Evolutionary conservation across 2,113 vertebrate species (phyloP).

Genomic region (Sula dactylatra): DNA sequence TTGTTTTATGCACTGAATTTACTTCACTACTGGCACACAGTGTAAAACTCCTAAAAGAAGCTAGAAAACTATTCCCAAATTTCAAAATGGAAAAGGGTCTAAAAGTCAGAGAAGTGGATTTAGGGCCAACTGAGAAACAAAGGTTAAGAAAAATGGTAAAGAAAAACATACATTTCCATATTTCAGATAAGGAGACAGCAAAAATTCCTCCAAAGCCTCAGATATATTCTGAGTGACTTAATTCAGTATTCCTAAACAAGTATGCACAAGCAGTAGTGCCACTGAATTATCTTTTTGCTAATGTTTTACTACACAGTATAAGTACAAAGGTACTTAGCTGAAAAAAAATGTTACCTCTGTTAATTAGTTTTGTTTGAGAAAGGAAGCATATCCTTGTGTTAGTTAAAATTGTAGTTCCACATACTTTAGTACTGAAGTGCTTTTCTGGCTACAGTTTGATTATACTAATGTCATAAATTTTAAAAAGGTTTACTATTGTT

Average conservation of each 20-base stretch:
- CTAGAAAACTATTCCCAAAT: not conserved
- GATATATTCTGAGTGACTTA: not conserved
- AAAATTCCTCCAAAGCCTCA: not conserved
- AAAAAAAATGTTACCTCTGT: not conserved
- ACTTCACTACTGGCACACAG: not conserved
- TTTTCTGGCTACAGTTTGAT: not conserved
- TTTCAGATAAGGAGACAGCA: not conserved
- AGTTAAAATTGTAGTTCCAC: not conserved
- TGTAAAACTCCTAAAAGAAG: not conserved
- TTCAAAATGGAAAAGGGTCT: not conserved
- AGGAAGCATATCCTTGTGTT: not conserved
- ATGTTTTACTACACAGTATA: not conserved
- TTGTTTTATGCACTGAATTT: not conserved
- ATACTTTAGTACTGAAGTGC: not conserved
- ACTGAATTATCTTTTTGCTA: not conserved
- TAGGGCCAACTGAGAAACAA: not conserved
- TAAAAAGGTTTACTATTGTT: not conserved
- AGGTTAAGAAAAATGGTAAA: not conserved
- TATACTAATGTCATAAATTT: not conserved
- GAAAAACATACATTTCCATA: not conserved
- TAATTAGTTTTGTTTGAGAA: slow-evolving; percentile 8
- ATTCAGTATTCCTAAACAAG: not conserved
- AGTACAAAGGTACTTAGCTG: not conserved
- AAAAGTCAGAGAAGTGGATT: not conserved
- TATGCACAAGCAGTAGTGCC: not conserved